Evolutionary conservation across 2,113 vertebrate species (phyloP).

Genomic region (Grantiella picta): DNA sequence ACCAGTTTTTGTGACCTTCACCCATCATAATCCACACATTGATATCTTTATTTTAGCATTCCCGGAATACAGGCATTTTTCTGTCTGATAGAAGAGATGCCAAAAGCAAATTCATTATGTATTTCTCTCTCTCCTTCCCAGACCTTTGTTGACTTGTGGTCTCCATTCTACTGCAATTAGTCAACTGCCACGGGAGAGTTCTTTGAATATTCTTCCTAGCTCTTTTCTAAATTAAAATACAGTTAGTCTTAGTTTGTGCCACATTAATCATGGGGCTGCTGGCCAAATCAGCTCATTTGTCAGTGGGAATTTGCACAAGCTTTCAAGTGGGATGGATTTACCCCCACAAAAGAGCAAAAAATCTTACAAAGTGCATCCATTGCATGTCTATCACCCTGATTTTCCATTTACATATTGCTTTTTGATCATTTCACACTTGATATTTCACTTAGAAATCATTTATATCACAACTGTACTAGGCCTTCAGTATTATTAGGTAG

Average conservation of each 20-base stretch:
- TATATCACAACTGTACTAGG: not conserved
- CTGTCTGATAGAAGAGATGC: slow-evolving; percentile 15
- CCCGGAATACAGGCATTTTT: slow-evolving; percentile 1
- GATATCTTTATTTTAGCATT: slow-evolving; percentile 4
- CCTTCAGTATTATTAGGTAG: slow-evolving; percentile 24
- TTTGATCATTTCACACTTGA: slow-evolving; percentile 1
- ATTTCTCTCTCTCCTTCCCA: slow-evolving; percentile 20
- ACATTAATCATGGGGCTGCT: not conserved
- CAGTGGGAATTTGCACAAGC: not conserved
- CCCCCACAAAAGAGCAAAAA: not conserved
- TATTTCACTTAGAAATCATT: slow-evolving; percentile 23
- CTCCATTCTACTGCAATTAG: not conserved
- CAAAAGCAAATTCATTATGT: slow-evolving; percentile 1
- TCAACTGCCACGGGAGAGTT: not conserved
- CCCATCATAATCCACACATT: not conserved
- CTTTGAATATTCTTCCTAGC: not conserved
- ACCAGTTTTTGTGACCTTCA: not conserved
- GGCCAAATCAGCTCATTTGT: not conserved
- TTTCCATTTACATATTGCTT: not conserved
- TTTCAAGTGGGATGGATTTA: not conserved
- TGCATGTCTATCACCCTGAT: not conserved
- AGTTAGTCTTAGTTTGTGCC: not conserved
- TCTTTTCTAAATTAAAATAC: not conserved
- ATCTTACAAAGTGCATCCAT: not conserved
- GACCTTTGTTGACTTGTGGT: not conserved